Conservation (phyloP, 2,113 vertebrate species). For the Vulpes ferrilata region DNA sequence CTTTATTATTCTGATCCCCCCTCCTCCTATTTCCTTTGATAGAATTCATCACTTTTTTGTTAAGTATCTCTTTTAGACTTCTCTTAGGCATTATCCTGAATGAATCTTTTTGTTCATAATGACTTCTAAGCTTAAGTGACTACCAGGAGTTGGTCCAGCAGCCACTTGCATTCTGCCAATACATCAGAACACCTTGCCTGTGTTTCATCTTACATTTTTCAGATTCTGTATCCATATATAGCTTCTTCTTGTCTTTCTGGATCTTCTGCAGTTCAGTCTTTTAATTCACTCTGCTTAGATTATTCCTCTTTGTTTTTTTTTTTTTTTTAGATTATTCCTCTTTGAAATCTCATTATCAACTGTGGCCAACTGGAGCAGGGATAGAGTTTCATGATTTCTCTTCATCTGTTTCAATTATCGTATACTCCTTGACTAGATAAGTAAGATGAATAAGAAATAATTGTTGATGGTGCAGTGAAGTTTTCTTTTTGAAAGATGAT, state of each 20-base stretch:
- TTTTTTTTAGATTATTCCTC: neutral
- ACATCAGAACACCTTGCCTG: neutral
- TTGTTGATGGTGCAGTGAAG: neutral
- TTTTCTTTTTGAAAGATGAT: conserved; percentile 38
- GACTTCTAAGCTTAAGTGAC: conserved; percentile 9
- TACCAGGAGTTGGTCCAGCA: neutral
- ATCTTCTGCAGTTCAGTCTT: neutral
- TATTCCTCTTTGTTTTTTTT: neutral
- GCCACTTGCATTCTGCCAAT: neutral
- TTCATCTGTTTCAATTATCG: conserved; percentile 7
- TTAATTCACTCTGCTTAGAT: neutral
- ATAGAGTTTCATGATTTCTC: conserved; percentile 2
- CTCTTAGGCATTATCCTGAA: neutral
- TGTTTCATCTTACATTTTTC: neutral
- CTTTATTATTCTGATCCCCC: neutral
- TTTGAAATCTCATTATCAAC: conserved; percentile 16
- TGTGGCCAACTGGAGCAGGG: neutral
- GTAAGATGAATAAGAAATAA: conserved; percentile 26
- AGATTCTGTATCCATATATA: neutral
- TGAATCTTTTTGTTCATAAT: neutral
- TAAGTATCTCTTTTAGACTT: conserved; percentile 19
- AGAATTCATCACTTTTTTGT: neutral
- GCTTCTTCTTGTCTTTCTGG: neutral
- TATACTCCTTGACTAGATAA: neutral
- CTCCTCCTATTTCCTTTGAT: neutral